Base-by-base conservation (phyloP, 1,140 invertebrate species). In the Sycophila sp. region DNA sequence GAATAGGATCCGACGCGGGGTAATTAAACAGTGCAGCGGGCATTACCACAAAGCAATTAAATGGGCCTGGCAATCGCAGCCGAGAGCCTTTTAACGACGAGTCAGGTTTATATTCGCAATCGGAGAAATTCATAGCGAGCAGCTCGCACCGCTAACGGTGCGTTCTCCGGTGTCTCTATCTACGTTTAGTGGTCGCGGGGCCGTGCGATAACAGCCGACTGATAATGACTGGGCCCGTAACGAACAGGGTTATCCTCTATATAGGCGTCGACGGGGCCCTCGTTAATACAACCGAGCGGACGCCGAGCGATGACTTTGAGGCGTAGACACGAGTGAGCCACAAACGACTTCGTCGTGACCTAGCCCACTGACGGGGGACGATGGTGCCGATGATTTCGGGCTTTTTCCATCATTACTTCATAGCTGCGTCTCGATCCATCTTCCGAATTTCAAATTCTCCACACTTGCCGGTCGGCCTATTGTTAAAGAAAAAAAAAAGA, bases 151-250 rank as follows among this genome's bases (percentile, higher is more conserved):
- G 22, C 13, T 30, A 60, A 60, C 58, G 58, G 58, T 59, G 2
- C 15, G 36, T 7, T 38, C 34, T 6, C 22, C 53, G 53, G 8
- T 15, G 19, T 22, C 55, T 59, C 34, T 15, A 22, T 59, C 36
- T 59, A 8, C 40, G 40, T 6, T n/a, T 49, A 49, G 11, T 22
- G 45, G 45, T 19, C 3, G 19, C 45, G 26, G 10, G 11, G 11
- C 4, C 30, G 11, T 4, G 30, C 32, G 62, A 64, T 64, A 64
- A 64, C 45, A 38, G 30, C 0, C 1, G 22, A 13, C 17, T 51
- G 45, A 53, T 64, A 64, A 64, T 53, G 62, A 53, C 32, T 28
- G 42, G 62, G 2, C 28, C 32, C 45, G 32, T 64, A 64, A 64
- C 38, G 47, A 64, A 51, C 22, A n/a, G 30, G 19, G 22, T 47